Base-by-base conservation (phyloP, 2,797 vertebrate genomes). In the Limosa lapponica region DNA sequence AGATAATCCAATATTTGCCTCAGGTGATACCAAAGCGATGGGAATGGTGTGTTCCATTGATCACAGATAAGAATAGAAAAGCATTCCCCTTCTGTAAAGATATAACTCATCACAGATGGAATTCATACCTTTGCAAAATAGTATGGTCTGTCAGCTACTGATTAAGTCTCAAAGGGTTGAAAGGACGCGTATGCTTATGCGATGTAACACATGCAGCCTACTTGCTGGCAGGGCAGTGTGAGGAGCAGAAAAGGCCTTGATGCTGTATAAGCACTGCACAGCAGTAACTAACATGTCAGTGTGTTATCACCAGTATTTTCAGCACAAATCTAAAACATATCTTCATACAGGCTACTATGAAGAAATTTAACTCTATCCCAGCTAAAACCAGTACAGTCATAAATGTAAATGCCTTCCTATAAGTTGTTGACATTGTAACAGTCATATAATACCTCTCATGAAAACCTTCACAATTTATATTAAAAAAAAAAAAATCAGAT, bases 181-280 rank as follows among this genome's bases (percentile, higher is more conserved):
- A 41, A 37, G 18, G 39, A 30, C 27, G 7, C 28, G 43, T 20
- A 39, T 22, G 19, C 19, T 41, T 62, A 41, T 22, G 39, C 1
- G 13, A 30, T 20, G 9, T 62, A 39, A 43, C 25, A 52, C 8
- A 10, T 19, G 13, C 23, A 54, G 1, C 27, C 9, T 43, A 5
- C 9, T 39, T 0, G 1, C 30, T 54, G 11, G 6, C 5, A 9
- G 10, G 10, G n/a, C 16, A 15, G 14, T 24, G 3, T 34, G 8
- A 66, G 23, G 4, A 61, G 18, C 24, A 11, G 51, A 58, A 70
- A 72, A 78, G 30, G 5, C 37, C 30, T 54, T 65, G 19, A 37
- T 4, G 0, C 22, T 34, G 30, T 52, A 9, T 65, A 28, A 82
- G 8, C 18, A 24, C 46, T 66, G 19, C 41, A 49, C 22, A 78